Percentiles rank a stretch among this genome's conserved stretches.
Evolutionary conservation across 2,113 vertebrate genomes (phyloP).

Genomic region (Polyodon spathula): DNA sequence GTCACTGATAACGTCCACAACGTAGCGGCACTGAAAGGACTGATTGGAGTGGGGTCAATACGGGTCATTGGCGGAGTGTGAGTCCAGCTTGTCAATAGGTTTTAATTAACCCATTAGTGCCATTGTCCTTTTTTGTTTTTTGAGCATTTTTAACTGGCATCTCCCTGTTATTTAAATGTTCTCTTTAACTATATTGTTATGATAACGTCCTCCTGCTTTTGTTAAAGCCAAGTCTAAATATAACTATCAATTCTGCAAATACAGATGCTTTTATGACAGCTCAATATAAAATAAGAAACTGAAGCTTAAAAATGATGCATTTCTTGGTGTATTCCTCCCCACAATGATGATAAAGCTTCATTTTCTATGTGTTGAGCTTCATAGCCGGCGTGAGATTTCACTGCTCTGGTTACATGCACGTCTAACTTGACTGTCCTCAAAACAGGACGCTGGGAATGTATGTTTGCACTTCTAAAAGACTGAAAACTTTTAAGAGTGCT

Average conservation of each 20-base stretch:
- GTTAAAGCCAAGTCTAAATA: neutral
- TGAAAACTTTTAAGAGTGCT: neutral
- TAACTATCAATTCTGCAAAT: too few relatives aligned
- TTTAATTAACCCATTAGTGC: neutral
- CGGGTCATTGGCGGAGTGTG: constrained; percentile 71
- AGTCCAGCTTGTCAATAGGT: constrained; percentile 36
- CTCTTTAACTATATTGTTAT: neutral
- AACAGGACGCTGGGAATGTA: too few relatives aligned
- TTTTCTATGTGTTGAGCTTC: too few relatives aligned
- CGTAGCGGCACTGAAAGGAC: constrained; percentile 41
- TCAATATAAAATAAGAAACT: too few relatives aligned
- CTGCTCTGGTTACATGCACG: too few relatives aligned
- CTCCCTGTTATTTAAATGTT: neutral
- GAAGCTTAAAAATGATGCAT: too few relatives aligned
- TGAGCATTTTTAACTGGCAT: neutral
- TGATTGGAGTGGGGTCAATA: constrained; percentile 55
- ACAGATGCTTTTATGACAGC: too few relatives aligned
- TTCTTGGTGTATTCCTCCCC: too few relatives aligned
- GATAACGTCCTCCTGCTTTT: neutral
- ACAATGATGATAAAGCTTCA: too few relatives aligned
- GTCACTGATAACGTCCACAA: constrained; percentile 55
- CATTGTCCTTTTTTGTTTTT: neutral
- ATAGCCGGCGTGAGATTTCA: too few relatives aligned
- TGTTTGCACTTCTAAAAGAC: too few relatives aligned
- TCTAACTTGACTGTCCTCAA: too few relatives aligned